A percentile compares a stretch with the other conserved stretches of the same genome.
Evolutionary conservation across 1,140 invertebrate species (phyloP).

Genomic region (Hycleus cichorii): DNA sequence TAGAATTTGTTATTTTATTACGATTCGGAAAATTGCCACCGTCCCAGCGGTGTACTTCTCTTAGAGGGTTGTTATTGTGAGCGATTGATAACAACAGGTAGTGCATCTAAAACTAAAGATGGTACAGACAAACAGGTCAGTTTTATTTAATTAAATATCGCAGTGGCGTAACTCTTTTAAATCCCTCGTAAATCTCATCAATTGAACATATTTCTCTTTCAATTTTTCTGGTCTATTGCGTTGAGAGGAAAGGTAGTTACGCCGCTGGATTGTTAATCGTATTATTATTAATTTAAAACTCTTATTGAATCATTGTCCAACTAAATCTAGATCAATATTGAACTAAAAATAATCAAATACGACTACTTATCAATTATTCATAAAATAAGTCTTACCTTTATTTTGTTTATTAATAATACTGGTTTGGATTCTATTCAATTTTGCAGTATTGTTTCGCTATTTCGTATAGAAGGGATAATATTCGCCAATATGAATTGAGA

Average conservation of each 20-base stretch:
- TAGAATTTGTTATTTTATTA: constrained; percentile 89
- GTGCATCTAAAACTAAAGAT: constrained; percentile 42
- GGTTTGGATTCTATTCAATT: background rate
- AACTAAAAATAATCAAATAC: constrained; percentile 8
- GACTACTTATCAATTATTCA: too few species aligned
- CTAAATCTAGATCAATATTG: constrained; percentile 2
- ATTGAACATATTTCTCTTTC: too few species aligned
- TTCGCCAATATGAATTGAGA: constrained; percentile 79
- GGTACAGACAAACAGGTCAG: constrained; percentile 51
- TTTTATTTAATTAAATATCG: background rate
- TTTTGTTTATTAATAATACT: too few species aligned
- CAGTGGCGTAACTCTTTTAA: too few species aligned
- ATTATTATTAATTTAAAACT: too few species aligned
- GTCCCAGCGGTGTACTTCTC: constrained; percentile 77
- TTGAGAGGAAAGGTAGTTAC: too few species aligned
- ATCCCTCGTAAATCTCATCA: too few species aligned
- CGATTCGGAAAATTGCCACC: constrained; percentile 67
- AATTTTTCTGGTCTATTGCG: too few species aligned
- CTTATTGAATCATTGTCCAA: too few species aligned
- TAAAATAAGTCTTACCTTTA: too few species aligned
- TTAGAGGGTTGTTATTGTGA: constrained; percentile 89
- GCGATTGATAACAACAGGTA: constrained; percentile 53
- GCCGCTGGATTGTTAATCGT: too few species aligned
- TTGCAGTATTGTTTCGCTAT: constrained; percentile 81
- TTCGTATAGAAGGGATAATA: constrained; percentile 78